phyloP scores from a whole-genome alignment of 1,140 invertebrate genomes.

The Heliothis virescens region DNA sequence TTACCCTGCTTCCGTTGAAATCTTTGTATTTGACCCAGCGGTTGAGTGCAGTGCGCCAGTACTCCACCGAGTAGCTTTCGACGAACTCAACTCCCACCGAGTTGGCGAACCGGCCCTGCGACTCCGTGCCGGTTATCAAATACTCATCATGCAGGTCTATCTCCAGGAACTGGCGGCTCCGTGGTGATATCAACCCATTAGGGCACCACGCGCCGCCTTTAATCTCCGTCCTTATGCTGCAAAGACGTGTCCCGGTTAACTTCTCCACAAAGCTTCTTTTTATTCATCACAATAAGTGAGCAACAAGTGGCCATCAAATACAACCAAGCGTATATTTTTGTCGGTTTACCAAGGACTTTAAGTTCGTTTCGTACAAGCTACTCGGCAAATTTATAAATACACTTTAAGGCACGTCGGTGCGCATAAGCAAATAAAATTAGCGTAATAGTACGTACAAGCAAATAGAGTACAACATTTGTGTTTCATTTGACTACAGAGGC shows the following conservation, averaged over 20 bases:
- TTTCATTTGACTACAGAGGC: conserved; percentile 67
- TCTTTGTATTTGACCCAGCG: conserved; percentile 94
- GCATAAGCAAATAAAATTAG: conserved; percentile 71
- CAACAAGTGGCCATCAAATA: conserved; percentile 46
- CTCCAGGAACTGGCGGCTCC: conserved; percentile 94
- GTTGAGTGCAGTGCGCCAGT: conserved; percentile 90
- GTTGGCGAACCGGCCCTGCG: conserved; percentile 97
- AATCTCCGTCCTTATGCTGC: conserved; percentile 94
- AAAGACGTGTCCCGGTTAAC: conserved; percentile 21
- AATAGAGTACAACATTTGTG: conserved; percentile 66
- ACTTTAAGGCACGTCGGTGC: conserved; percentile 48
- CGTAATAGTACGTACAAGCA: conserved; percentile 62
- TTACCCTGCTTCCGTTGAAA: conserved; percentile 91
- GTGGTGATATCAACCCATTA: conserved; percentile 90
- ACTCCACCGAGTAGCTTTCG: conserved; percentile 94
- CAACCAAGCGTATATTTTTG: conserved; percentile 34
- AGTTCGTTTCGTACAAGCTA: conserved; percentile 29
- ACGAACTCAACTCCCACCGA: conserved; percentile 97
- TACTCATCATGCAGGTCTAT: conserved; percentile 93
- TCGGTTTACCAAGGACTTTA: conserved; percentile 26
- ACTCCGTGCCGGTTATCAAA: conserved; percentile 94
- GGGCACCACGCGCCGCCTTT: conserved; percentile 98
- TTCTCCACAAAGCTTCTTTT: conserved; percentile 29
- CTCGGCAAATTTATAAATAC: conserved; percentile 45
- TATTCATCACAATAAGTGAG: conserved; percentile 40